Evolutionary conservation across 2,888 invertebrate species (phyloP), one percentile per base, ranked within the genome.

Genomic region (Trachelus stipa): DNA sequence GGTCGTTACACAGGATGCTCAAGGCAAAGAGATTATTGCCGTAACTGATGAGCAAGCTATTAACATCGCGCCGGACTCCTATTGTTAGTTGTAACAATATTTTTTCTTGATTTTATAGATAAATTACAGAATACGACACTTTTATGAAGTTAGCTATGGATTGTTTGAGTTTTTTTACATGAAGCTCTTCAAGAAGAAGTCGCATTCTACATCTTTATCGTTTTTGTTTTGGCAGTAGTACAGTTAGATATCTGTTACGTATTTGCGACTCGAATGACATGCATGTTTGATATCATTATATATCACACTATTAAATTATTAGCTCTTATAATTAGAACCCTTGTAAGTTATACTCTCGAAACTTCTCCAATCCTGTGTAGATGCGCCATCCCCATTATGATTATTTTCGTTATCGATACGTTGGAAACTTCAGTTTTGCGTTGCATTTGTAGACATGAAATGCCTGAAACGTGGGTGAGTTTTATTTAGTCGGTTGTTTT

Each of bases 81-180:
- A 90, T 81, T 89, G 90, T 90, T 89, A 84, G 89, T 90, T 23
- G 9, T 56, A 23, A 2, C 2, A 86, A 23, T 73, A n/a, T 34
- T 34, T 76, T 40, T 76, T 12, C 35, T 35, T 3, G 3, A 12
- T 35, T 35, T 35, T 35, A 3, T 35, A 3, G 3, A 12, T 35
- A 35, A 35, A 12, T 12, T 35, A 35, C 35, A 35, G 3, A 35
- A 35, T 35, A 35, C 12, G 35, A 35, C 35, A 35, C 12, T 12
- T 35, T 35, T 3, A 35, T 12, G 35, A 35, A 35, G 35, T 35
- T 35, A 35, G 35, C 35, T 12, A 3, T 35, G 12, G 3, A 12
- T 12, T 35, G 12, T 35, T 12, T 35, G 3, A 35, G 3, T 35
- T 12, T 12, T 34, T 35, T 35, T 35, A 35, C 35, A 12, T 12